Evolutionary conservation across 2,888 invertebrate species (phyloP), one percentile per base, ranked within the genome.

Genomic region (Leptopilina syphax): DNA sequence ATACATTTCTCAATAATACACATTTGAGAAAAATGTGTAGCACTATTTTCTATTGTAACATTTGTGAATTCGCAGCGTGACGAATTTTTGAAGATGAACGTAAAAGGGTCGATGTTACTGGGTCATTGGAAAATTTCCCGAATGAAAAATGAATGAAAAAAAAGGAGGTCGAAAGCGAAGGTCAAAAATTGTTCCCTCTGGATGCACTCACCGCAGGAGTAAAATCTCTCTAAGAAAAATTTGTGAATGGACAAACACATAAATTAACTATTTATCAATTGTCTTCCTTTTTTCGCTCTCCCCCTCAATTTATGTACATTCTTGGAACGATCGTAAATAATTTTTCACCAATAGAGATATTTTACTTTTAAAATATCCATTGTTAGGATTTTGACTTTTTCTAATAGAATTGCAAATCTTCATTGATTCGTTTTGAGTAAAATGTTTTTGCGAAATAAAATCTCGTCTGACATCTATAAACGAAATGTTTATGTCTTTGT

Each of bases 181-280:
- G 77, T 67, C 70, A 50, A 50, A 47, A 73, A 66, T 79, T 80
- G 76, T 34, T 34, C 76, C 78, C 73, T 60, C 73, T 79, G 65
- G 78, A 66, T 81, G 81, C 79, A 68, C 67, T 76, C 79, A 68
- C 67, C 76, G 77, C 77, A 77, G 77, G 77, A 73, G 57, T 27
- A 57, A 73, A 73, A 79, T 80, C 81, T 78, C 79, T 76, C 78
- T 79, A 82, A 81, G 80, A 80, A 60, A 10, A 77, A 76, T 76
- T 81, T 41, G 76, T 80, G 70, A 81, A 81, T 78, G 84, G 85
- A 70, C 81, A 82, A 34, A 34, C 34, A 83, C 85, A 88, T 88
- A 88, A 88, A 88, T 89, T 86, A 87, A 84, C 83, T 83, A 86
- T 85, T 88, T 87, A 86, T 85, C 87, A 88, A 89, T 86, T 85